Conservation (phyloP, 2,888 invertebrate species). For the Glomeris marginata region DNA sequence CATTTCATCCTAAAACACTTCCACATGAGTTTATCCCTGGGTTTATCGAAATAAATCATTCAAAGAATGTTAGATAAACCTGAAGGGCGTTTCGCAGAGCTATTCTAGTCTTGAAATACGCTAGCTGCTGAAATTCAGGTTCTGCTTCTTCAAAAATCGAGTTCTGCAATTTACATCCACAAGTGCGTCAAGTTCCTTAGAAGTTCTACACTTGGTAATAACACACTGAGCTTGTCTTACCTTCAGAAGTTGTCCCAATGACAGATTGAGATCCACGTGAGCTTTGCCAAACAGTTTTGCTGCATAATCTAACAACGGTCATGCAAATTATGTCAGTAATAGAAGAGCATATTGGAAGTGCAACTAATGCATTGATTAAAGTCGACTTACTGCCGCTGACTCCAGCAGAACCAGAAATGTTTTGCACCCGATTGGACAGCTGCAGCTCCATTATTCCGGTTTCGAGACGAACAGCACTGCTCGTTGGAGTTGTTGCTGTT, state of each 20-base stretch:
- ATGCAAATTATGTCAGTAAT: neutral
- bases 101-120: slow-evolving; percentile 93
- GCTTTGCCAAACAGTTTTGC: slow-evolving; percentile 38
- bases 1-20: slow-evolving; percentile 64
- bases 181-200: neutral
- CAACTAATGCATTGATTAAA: slow-evolving; percentile 9
- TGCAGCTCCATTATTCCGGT: slow-evolving; percentile 88
- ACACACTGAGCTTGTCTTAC: slow-evolving; percentile 19
- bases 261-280: slow-evolving; percentile 83
- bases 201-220: neutral
- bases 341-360: too few relatives aligned
- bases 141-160: slow-evolving; percentile 95
- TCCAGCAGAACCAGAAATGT: slow-evolving; percentile 41
- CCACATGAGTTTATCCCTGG: neutral
- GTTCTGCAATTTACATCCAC: slow-evolving; percentile 44
- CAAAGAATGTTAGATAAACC: neutral
- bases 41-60: neutral
- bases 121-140: slow-evolving; percentile 93
- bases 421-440: slow-evolving; percentile 84
- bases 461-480: slow-evolving; percentile 88
- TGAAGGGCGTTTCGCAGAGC: slow-evolving; percentile 24
- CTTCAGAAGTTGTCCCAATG: slow-evolving; percentile 75
- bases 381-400: slow-evolving; percentile 9
- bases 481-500: slow-evolving; percentile 95
- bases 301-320: slow-evolving; percentile 1